Evolutionary conservation across 2,797 vertebrate genomes (phyloP).

Genomic region (Carduelis carduelis): DNA sequence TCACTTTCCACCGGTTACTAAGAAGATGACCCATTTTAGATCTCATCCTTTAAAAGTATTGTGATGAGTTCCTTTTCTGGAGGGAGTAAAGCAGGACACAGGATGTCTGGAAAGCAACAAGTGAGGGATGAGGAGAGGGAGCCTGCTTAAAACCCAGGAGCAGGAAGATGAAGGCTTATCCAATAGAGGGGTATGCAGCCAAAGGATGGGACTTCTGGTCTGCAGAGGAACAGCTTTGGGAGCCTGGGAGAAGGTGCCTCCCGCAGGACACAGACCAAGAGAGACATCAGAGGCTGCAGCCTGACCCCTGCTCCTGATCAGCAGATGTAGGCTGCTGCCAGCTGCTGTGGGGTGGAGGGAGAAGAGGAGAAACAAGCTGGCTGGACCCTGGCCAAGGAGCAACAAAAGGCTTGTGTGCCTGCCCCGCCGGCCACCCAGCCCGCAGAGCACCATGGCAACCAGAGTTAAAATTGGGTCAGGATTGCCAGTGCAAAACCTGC

Average conservation of each 20-base stretch:
- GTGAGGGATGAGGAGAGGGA: background rate
- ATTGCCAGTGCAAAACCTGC: background rate
- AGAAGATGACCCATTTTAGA: conserved; percentile 11
- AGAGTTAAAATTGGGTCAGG: conserved; percentile 25
- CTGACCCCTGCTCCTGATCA: background rate
- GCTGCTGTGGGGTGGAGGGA: background rate
- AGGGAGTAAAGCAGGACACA: background rate
- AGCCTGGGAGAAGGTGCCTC: background rate
- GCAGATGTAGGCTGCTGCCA: background rate
- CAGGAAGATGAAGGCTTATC: background rate
- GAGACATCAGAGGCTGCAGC: background rate
- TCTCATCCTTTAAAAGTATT: background rate
- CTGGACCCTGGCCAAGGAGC: conserved; percentile 21
- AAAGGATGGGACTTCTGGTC: background rate
- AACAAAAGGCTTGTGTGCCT: conserved; percentile 36
- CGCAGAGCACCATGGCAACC: background rate
- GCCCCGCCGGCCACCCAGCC: accelerated
- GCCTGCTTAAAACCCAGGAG: background rate
- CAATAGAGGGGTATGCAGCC: background rate
- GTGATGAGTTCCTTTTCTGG: background rate
- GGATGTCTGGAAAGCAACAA: background rate
- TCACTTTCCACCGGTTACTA: background rate
- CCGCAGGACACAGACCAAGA: background rate
- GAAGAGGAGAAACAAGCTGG: background rate
- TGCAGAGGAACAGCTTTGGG: background rate